Evolutionary conservation across 2,888 invertebrate genomes (phyloP).

Genomic region (Drosophila nigricruria): DNA sequence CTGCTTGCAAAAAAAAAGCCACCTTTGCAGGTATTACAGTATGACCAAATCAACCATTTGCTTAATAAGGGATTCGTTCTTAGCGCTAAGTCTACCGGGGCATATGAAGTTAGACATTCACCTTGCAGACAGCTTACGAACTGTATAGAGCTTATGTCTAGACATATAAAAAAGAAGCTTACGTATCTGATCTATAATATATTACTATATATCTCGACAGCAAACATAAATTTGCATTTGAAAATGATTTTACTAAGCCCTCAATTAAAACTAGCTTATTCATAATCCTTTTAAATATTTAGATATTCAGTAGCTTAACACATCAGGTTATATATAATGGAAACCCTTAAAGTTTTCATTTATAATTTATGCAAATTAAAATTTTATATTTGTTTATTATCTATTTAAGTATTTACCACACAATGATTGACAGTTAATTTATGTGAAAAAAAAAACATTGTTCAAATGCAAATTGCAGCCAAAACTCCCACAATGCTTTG

Average conservation of each 20-base stretch:
- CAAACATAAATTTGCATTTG: no score
- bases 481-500: neutral
- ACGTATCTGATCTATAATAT: neutral
- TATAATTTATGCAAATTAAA: neutral
- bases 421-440: constrained; percentile 31
- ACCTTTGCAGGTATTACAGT: constrained; percentile 12
- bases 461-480: constrained; percentile 33
- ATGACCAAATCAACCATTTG: constrained; percentile 10
- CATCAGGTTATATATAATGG: neutral
- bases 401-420: neutral
- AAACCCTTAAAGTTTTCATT: neutral
- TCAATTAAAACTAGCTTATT: neutral
- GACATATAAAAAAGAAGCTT: neutral
- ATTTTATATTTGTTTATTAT: neutral
- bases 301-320: neutral
- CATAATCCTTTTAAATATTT: neutral
- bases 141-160: neutral
- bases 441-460: constrained; percentile 11
- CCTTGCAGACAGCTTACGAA: neutral
- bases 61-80: constrained; percentile 5
- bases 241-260: neutral
- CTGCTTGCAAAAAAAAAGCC: neutral
- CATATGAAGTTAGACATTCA: neutral
- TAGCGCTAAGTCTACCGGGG: neutral
- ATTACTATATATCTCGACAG: neutral